These are phyloP conservation scores for Huso huso DNA, from an alignment of 2,797 vertebrate species.

Conservation along the genomic window DNA sequence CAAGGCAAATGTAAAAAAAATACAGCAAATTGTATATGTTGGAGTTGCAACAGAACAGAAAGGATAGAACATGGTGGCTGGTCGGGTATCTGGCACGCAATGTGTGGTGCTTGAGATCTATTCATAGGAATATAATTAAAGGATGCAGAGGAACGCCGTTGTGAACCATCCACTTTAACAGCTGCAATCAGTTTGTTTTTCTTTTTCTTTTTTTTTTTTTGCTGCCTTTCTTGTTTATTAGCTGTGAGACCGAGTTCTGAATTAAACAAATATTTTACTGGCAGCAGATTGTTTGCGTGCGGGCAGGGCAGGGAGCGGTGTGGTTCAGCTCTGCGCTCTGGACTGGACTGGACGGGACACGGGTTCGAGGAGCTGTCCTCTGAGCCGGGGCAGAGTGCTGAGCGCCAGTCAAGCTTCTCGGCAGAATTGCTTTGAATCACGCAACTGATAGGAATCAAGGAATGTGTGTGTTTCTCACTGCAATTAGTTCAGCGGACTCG, in stretches of 20 bases:
- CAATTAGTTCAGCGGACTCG: constrained; percentile 10
- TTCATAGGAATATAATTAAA: constrained; percentile 64
- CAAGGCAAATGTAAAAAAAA: constrained; percentile 44
- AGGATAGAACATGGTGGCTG: constrained; percentile 21
- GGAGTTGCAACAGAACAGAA: constrained; percentile 42
- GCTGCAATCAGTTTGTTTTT: constrained; percentile 73
- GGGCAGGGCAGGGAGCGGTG: constrained; percentile 37
- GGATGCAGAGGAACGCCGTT: constrained; percentile 60
- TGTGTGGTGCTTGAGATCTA: constrained; percentile 47
- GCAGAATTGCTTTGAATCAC: constrained; percentile 32
- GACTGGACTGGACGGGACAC: constrained; percentile 21
- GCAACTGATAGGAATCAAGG: constrained; percentile 32
- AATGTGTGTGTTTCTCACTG: constrained; percentile 24
- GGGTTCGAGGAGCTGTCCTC: constrained; percentile 34
- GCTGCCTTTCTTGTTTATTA: constrained; percentile 75
- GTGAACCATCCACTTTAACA: constrained; percentile 65
- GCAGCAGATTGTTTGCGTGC: constrained; percentile 41
- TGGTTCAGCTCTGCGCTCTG: constrained; percentile 10
- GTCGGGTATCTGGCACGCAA: constrained; percentile 31
- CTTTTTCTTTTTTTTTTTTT: constrained; percentile 53
- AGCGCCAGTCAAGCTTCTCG: constrained; percentile 13
- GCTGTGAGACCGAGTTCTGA: constrained; percentile 65
- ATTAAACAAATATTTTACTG: constrained; percentile 71
- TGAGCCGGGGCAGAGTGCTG: constrained; percentile 7
- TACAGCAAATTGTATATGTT: constrained; percentile 42